Evolutionary conservation across 2,797 vertebrate genomes (phyloP), one percentile per base, ranked within the genome.

Genomic region (Tolypeutes matacus): DNA sequence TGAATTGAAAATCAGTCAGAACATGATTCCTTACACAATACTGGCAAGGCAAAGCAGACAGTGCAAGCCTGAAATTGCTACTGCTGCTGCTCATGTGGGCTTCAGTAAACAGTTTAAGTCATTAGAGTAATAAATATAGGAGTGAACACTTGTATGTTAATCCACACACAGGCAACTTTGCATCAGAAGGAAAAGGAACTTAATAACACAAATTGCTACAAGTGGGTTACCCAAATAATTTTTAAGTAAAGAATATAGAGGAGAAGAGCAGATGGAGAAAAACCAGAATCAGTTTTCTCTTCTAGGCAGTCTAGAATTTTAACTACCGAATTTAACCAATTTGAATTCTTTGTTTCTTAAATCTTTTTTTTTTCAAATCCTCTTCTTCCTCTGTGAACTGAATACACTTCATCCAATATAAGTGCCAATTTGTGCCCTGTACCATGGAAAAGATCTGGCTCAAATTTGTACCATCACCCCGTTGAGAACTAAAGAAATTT

Each of bases 261-360:
- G 49, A 75, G 15, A 73, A 94, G 31, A 83, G 49, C 25, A 34
- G 3, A 46, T 11, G 2, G 46, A 65, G 92, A 56, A 51, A 81
- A 72, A 5, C 23, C 7, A 5, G 3, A 67, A 51, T 69, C 72
- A 56, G 49, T 82, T 91, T 34, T 93, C 20, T 53, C 20, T 65
- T 78, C 53, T 93, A 82, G 39, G 27, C 67, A 86, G 78, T 51
- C 70, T 82, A 80, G 91, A 92, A 93, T 95, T 94, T 94, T 94
- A 93, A 88, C 56, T 60, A 49, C 46, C 23, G 78, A 77, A 94
- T 65, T 64, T 21, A 92, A 73, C 60, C 56, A 78, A 92, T 90
- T 77, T 83, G 21, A 73, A 88, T 58, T 94, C 70, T 92, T 78
- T 62, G 62, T 56, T 86, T 95, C 64, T 86, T 49, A 70, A 62